Percentiles rank a stretch among this genome's conserved stretches.
Evolutionary conservation across 1,140 invertebrate genomes (phyloP).

Genomic region (Hirudo medicinalis): DNA sequence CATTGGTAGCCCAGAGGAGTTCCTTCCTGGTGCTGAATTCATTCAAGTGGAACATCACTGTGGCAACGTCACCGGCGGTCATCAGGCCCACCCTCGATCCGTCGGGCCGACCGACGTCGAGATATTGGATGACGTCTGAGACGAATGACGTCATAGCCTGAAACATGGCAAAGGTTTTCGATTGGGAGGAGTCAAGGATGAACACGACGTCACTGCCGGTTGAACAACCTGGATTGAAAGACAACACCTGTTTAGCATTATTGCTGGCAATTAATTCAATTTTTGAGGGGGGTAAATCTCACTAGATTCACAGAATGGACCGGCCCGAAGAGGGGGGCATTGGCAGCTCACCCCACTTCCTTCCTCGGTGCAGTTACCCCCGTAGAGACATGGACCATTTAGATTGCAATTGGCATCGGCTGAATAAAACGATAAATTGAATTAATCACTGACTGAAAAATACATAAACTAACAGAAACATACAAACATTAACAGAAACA

Average conservation of each 20-base stretch:
- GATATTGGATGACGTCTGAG: constrained; percentile 5
- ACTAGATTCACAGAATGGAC: constrained; percentile 9
- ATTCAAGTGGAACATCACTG: neutral
- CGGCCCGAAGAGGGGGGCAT: neutral
- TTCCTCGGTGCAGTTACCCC: neutral
- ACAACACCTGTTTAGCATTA: neutral
- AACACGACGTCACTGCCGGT: constrained; percentile 12
- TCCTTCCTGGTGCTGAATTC: neutral
- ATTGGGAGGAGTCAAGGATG: constrained; percentile 1
- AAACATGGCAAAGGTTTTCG: neutral
- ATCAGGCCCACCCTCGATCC: neutral
- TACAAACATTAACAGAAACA: too few species aligned
- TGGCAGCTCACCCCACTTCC: neutral
- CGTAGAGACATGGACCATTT: neutral
- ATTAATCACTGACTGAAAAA: too few species aligned
- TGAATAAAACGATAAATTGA: neutral
- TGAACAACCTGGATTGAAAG: neutral
- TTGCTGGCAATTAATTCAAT: too few species aligned
- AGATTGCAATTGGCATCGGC: neutral
- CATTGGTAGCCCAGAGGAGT: constrained; percentile 7
- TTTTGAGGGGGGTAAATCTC: neutral
- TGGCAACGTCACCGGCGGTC: neutral
- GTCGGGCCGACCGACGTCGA: constrained; percentile 3
- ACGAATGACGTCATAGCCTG: constrained; percentile 11
- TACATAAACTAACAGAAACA: too few species aligned